Base-by-base conservation (phyloP, 2,797 vertebrate species). In the Serranus cabrilla region DNA sequence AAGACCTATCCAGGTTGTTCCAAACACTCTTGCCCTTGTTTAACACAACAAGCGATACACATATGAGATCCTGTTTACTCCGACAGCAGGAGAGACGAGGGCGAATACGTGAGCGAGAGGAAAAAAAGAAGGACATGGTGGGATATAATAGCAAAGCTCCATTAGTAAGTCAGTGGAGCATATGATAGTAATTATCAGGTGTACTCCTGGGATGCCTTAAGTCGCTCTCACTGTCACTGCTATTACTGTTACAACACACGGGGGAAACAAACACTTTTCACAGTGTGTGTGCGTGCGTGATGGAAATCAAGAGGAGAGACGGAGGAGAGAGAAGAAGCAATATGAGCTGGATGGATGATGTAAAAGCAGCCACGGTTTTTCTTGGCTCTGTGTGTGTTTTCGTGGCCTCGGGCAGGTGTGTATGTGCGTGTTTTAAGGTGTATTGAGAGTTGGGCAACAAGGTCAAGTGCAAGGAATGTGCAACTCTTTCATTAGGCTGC, bases 161-260 rank as follows among this genome's bases (percentile, higher is more conserved):
- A 92, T 93, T 91, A 90, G 73, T 78, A 80, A 90, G 70, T 56
- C 80, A 83, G 71, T 65, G 79, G 47, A 74, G 87, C 86, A 72
- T 76, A 81, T 82, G 83, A 84, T 83, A 59, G 76, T 89, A 89
- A 91, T 93, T 91, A 91, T 81, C 76, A 80, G 81, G 60, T 64
- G 76, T 49, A 61, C 88, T 87, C 85, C 43, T 69, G 88, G 80
- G 91, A 88, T 68, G 69, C 67, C 74, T 51, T 76, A 62, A 82
- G 74, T 83, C 34, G 79, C 87, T 85, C 68, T 84, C 59, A 80
- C 74, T 90, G 82, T 84, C 82, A 78, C 59, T 61, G 77, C 85
- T 72, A 66, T 76, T 80, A 57, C 50, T 76, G 58, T 67, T 78
- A 86, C 79, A 87, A 76, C 52, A 79, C 80, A 69, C 82, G 8